A percentile compares a stretch with the other conserved stretches of the same genome.
These are phyloP conservation scores for Apomyelois bistriatella DNA, from an alignment of 2,888 invertebrate species.

Conservation along the genomic window DNA sequence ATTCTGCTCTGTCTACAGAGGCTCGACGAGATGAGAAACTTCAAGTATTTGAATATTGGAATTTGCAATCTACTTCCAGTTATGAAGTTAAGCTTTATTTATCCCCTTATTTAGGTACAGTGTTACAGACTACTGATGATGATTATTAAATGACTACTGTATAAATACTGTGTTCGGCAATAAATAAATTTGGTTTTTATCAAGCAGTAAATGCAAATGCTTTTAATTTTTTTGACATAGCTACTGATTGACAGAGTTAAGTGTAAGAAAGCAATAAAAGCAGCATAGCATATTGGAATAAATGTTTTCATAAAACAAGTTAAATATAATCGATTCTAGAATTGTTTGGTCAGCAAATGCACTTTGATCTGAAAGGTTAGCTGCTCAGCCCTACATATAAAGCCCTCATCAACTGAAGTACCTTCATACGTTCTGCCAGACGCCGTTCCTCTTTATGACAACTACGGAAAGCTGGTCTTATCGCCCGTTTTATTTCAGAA, in stretches of 20 bases:
- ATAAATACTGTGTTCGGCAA: too few relatives aligned
- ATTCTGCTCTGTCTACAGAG: background rate
- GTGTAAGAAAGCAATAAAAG: too few relatives aligned
- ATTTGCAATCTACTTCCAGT: background rate
- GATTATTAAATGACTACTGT: too few relatives aligned
- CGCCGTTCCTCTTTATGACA: constrained; percentile 47
- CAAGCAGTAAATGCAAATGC: too few relatives aligned
- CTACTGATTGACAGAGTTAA: too few relatives aligned
- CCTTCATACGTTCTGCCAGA: constrained; percentile 33
- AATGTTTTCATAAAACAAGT: too few relatives aligned
- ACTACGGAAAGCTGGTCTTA: constrained; percentile 35
- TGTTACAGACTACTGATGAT: background rate
- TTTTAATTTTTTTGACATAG: too few relatives aligned
- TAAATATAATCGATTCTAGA: background rate
- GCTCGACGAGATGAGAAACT: background rate
- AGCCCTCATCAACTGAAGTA: constrained; percentile 58
- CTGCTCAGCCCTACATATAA: constrained; percentile 34
- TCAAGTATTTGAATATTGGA: background rate
- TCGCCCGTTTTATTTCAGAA: background rate
- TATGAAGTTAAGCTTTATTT: background rate
- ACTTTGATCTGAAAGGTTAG: constrained; percentile 23
- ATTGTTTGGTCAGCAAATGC: constrained; percentile 22
- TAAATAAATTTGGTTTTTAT: background rate
- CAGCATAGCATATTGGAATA: too few relatives aligned
- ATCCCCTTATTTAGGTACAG: background rate